phyloP scores from a whole-genome alignment of 2,113 vertebrate species.

The Ptyas mucosa region DNA sequence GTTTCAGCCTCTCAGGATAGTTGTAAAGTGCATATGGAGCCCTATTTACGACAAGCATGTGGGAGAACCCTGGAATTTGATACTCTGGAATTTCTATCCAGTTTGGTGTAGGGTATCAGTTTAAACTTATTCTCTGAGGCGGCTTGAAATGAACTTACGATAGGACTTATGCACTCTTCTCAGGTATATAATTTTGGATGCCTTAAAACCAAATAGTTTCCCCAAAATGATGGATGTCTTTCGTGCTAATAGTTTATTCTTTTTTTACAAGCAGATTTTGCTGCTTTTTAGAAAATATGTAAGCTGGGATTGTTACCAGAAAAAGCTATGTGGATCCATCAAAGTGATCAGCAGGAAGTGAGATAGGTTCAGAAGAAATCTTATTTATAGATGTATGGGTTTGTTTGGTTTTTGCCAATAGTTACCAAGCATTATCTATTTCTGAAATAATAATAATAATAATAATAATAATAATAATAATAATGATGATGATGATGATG shows the following conservation, averaged over 20 bases:
- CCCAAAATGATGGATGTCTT: neutral
- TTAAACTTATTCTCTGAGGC: slow-evolving; percentile 4
- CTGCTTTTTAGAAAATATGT: neutral
- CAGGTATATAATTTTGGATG: neutral
- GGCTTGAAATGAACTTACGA: neutral
- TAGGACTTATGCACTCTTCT: neutral
- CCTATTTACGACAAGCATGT: slow-evolving; percentile 16
- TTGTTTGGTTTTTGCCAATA: neutral
- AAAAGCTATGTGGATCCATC: neutral
- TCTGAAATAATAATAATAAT: too few relatives aligned
- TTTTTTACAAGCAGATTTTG: neutral
- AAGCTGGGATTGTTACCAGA: neutral
- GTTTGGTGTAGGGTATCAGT: neutral
- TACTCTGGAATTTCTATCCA: slow-evolving; percentile 1
- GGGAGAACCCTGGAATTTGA: slow-evolving; percentile 17
- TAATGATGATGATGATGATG: too few relatives aligned
- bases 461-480: too few relatives aligned
- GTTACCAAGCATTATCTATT: neutral
- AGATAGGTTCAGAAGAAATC: neutral
- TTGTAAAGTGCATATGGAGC: slow-evolving; percentile 7
- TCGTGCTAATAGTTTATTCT: neutral
- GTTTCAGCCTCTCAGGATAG: slow-evolving; percentile 1
- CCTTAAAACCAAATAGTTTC: neutral
- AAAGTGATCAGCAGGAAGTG: neutral
- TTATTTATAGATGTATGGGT: neutral